Evolutionary conservation across 2,113 vertebrate species (phyloP), one percentile per base, ranked within the genome.

Genomic region (Pachycephala philippinensis): DNA sequence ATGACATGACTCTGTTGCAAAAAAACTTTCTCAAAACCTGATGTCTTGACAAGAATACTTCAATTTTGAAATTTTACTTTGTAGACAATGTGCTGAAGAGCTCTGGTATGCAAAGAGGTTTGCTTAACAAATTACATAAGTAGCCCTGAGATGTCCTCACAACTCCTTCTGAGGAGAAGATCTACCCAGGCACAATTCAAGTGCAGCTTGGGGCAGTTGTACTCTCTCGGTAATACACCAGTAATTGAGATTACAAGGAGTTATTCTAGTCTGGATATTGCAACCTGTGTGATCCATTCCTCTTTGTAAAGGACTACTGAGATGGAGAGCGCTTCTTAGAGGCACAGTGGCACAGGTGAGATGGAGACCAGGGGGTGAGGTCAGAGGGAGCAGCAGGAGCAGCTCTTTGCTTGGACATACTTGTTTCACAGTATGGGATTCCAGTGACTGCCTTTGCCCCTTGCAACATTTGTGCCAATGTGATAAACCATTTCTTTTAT

Each of bases 1-100:
- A 76, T 76, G 44, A 70, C n/a, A 49, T 30, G 52, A 71, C 22
- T 81, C 21, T 75, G 57, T 74, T 78, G 59, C 42, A 93, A 85
- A 77, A 87, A 87, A 89, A 13, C 39, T 70, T 94, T 80, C 68
- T 89, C 83, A 93, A 93, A 94, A 90, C 40, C 40, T 47, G 20
- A 37, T 57, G 68, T 56, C 71, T 84, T 93, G 60, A 86, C 75
- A 92, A 63, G 72, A 79, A 59, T 47, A 60, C 45, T 88, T 95
- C 3, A 28, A 53, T 78, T 96, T 74, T 81, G 52, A 83, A 93
- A 90, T 81, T 79, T 56, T 64, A 40, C 28, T 94, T 56, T 56
- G 52, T 88, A 52, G 26, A 89, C 91, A 92, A 89, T 57, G 26
- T 81, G 40, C 35, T 60, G 54, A 88, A 63, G 63, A 86, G 47